Base-by-base conservation (phyloP, 2,113 vertebrate genomes). In the Ptyas mucosa region DNA sequence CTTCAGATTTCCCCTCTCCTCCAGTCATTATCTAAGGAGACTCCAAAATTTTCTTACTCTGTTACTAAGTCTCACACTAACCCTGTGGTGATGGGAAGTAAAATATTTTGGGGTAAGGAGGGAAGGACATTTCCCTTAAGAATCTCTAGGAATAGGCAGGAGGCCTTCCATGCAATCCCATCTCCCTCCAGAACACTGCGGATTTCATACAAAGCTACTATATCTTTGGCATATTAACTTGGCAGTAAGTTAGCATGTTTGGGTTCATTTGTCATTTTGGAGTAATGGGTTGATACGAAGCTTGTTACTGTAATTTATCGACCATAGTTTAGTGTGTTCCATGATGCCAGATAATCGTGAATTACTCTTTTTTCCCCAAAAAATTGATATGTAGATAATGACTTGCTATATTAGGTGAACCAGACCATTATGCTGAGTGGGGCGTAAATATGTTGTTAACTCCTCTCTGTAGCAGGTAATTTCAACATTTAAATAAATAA, bases 21-120 rank as follows among this genome's bases (percentile, higher is more conserved):
- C 8, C 61, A 93, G 94, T 57, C 15, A 0, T 21, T 49, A 89
- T 61, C 89, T 93, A 94, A 95, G n/a, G 46, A 0, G 11, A 26
- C 92, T 96, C 96, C 93, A 95, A n/a, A 53, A 90, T 91, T 94
- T 93, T 1, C 1, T 95, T 93, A 92, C 93, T 91, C 46, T 61
- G 18, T 15, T 34, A 8, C 21, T 52, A 90, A 6, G 49, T 81
- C 87, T 2, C 52, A 26, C 0, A 11, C 51, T 89, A 34, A 43
- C 14, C 91, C 90, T 46, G 89, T 75, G 18, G 3, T 43, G 94
- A 90, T 96, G 93, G 94, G 95, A 57, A 91, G 94, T 87, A 55
- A 88, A 69, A 88, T 54, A 69, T 29, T 43, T 69, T 88, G 87
- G n/a, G 14, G 11, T 52, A 14, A 57, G 20, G 58, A 53, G 18